Evolutionary conservation across 2,888 invertebrate genomes (phyloP), one percentile per base, ranked within the genome.

Genomic region (Hermodice carunculata): DNA sequence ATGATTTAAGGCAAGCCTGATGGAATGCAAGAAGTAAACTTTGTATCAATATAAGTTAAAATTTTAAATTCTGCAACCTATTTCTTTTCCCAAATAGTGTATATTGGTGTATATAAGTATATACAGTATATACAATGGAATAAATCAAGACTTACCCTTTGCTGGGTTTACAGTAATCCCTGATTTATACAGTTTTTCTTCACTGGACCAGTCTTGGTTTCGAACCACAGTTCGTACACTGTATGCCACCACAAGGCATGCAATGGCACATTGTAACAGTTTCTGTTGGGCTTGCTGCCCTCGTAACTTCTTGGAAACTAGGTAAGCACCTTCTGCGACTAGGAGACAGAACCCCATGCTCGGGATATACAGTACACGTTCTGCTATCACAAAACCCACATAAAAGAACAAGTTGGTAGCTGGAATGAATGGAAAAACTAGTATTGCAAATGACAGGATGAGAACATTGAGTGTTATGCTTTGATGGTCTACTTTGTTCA

Each of bases 351-450:
- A 94, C 59, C 97, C 98, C 81, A 97, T 94, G 88, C 96, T 96
- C 56, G 98, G 97, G 86, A 98, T 91, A 88, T 98, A 98, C 73
- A 98, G 89, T 74, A 98, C 92, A 73, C 98, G 90, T 88, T 98
- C 98, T 66, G 98, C 98, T 61, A 98, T 93, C 75, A 98, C 98
- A 87, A 98, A 98, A 54, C 98, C 98, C 67, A 98, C 98, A 87
- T 98, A 97, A 89, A 97, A 96, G 87, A 98, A 92, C 78, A 97
- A 88, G 89, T 98, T 98, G 79, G 95, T 93, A 70, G 98, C 97
- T 71, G 97, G 98, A 81, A 98, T 89, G 88, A 97, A 98, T 69
- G 98, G 96, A 77, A 98, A 89, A 75, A 93, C 91, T 83, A 96
- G 90, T 82, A 98, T 91, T 85, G 93, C 87, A 75, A 92, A 83